These are phyloP conservation scores for Dicrurus megarhynchus DNA, from an alignment of 2,113 vertebrate species.

Conservation along the genomic window DNA sequence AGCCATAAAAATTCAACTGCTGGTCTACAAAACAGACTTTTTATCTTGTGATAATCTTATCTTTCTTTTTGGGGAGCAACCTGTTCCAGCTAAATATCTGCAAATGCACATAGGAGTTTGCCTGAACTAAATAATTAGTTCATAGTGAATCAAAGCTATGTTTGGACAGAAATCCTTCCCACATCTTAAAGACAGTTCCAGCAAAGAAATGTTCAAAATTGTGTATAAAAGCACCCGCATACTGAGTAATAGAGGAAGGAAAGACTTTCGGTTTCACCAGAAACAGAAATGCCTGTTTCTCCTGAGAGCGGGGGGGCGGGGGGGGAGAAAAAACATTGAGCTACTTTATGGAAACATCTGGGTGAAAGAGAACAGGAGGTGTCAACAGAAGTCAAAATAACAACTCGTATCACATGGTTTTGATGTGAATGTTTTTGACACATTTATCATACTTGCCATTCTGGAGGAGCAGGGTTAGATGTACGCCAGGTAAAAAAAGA, in stretches of 20 bases:
- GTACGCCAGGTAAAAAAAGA: background rate
- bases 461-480: background rate
- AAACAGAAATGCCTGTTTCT: background rate
- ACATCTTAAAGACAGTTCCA: background rate
- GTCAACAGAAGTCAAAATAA: constrained; percentile 36
- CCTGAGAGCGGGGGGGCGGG: background rate
- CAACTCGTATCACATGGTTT: background rate
- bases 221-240: background rate
- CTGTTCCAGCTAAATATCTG: background rate
- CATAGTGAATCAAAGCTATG: background rate
- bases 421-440: constrained; percentile 1
- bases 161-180: background rate
- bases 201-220: background rate
- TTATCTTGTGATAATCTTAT: background rate
- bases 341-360: constrained; percentile 19
- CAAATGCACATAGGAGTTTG: background rate
- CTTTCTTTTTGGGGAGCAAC: background rate
- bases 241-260: background rate
- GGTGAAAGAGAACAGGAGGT: background rate
- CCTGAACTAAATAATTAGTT: background rate
- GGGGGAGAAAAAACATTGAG: background rate
- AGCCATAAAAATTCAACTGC: background rate
- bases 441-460: background rate
- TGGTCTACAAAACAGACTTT: background rate
- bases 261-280: background rate